phyloP scores from a whole-genome alignment of 2,888 invertebrate genomes.

The Ichneumoninae sp. region DNA sequence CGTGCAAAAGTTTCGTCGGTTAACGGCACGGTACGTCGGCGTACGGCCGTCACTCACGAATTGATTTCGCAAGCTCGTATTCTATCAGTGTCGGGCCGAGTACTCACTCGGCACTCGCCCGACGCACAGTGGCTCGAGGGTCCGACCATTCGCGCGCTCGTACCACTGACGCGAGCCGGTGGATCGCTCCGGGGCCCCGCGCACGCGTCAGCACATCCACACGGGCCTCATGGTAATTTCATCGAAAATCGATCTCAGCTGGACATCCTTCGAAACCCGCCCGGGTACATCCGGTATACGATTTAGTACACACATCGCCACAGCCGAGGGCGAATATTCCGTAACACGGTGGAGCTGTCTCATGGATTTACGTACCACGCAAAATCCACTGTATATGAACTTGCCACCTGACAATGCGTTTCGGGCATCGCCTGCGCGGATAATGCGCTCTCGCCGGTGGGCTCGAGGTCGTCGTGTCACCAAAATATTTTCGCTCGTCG shows the following conservation, averaged over 20 bases:
- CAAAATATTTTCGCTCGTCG: conserved; percentile 5
- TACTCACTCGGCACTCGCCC: neutral
- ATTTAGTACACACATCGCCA: conserved; percentile 16
- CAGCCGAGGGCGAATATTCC: conserved; percentile 66
- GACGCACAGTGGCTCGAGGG: conserved; percentile 21
- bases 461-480: neutral
- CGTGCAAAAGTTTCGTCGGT: conserved; percentile 15
- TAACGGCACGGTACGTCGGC: no score
- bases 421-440: conserved; percentile 57
- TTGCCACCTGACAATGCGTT: conserved; percentile 25
- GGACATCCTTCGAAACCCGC: conserved; percentile 51
- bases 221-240: conserved; percentile 78
- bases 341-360: conserved; percentile 60
- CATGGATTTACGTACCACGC: conserved; percentile 4
- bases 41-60: conserved; percentile 8
- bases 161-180: conserved; percentile 42
- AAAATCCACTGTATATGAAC: conserved; percentile 26
- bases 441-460: conserved; percentile 62
- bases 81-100: conserved; percentile 25
- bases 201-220: conserved; percentile 58
- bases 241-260: conserved; percentile 76
- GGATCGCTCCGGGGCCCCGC: conserved; percentile 21
- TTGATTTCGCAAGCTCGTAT: conserved; percentile 23
- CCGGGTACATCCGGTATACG: conserved; percentile 49
- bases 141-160: conserved; percentile 49